Conservation (phyloP, 2,113 vertebrate genomes). For the Psittacus erithacus region DNA sequence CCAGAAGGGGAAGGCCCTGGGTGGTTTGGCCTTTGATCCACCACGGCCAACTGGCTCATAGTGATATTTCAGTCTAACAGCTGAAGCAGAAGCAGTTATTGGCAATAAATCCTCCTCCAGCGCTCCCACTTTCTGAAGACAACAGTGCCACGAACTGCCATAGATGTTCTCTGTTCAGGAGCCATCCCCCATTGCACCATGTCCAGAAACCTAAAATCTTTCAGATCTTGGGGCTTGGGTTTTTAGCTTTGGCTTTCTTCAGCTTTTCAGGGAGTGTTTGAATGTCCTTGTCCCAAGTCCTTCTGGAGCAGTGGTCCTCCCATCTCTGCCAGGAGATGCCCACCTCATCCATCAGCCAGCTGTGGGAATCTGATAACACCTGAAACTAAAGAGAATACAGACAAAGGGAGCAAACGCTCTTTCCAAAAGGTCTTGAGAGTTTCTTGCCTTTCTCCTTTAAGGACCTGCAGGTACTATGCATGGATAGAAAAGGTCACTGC, state of each 20-base stretch:
- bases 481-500: background rate
- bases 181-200: background rate
- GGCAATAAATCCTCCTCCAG: background rate
- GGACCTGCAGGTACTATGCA: background rate
- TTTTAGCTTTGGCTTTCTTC: background rate
- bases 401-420: background rate
- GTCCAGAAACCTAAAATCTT: background rate
- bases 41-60: background rate
- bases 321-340: background rate
- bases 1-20: background rate
- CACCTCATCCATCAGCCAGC: background rate
- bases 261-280: background rate
- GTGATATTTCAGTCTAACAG: background rate
- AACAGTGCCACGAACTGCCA: background rate
- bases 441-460: background rate
- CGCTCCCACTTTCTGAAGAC: background rate
- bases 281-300: rapidly evolving
- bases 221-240: background rate
- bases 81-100: rapidly evolving
- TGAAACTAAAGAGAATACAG: background rate
- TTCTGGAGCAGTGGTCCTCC: background rate
- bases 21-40: background rate
- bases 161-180: background rate
- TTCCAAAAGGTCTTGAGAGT: background rate
- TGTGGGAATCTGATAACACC: background rate